These are phyloP conservation scores for Apostichopus leukothele DNA, from an alignment of 53 echinoderm and acorn worm genomes.

Conservation along the genomic window DNA sequence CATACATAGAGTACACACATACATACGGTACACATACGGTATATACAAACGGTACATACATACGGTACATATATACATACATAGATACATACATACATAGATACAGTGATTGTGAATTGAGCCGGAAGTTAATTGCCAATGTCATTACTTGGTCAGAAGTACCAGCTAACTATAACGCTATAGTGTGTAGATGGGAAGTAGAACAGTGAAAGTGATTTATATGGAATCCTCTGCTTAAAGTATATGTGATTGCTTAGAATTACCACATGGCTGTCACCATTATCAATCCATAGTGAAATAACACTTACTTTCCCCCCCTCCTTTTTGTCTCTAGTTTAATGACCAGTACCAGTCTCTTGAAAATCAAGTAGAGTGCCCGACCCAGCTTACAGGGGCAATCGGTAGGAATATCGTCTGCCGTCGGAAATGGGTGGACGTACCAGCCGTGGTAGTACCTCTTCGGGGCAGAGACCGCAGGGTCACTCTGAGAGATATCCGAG, in stretches of 20 bases:
- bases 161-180: too few species aligned
- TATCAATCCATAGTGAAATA: background rate
- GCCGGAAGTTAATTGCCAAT: too few species aligned
- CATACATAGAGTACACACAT: too few species aligned
- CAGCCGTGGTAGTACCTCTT: constrained; percentile 19
- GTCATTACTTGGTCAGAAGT: too few species aligned
- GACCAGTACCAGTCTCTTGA: background rate
- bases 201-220: too few species aligned
- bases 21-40: too few species aligned
- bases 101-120: too few species aligned
- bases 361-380: constrained; percentile 36
- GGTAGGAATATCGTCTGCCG: constrained; percentile 33
- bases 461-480: constrained; percentile 1
- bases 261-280: background rate
- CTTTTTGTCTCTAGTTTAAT: background rate
- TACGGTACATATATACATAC: too few species aligned
- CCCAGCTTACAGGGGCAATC: background rate
- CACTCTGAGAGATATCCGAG: constrained; percentile 11
- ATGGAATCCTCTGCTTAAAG: too few species aligned
- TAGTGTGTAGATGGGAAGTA: too few species aligned
- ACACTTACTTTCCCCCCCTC: background rate
- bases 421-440: constrained; percentile 33
- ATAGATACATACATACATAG: too few species aligned
- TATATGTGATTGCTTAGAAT: background rate
- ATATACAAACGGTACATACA: too few species aligned